Evolutionary conservation across 1,140 invertebrate species (phyloP).

Genomic region (Liolophura sinensis): DNA sequence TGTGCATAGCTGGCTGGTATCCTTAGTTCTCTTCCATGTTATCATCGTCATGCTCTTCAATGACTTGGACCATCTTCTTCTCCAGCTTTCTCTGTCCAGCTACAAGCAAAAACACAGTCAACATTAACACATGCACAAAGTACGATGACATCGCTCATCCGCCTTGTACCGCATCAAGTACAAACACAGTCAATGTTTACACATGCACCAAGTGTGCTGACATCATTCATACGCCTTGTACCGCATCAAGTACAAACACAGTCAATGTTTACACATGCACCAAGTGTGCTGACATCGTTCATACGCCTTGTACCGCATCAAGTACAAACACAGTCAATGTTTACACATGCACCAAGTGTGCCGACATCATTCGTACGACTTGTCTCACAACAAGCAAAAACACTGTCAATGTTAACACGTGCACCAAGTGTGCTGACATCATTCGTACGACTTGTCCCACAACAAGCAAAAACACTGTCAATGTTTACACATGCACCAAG

Average conservation of each 20-base stretch:
- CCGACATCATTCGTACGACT: neutral
- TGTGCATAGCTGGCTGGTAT: no score
- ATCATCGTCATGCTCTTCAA: conserved; percentile 41
- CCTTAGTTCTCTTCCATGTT: conserved; percentile 37
- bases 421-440: no score
- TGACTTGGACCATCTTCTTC: conserved; percentile 47
- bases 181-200: neutral
- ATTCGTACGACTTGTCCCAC: no score
- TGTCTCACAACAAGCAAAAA: no score
- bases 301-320: no score
- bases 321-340: no score
- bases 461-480: no score
- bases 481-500: no score
- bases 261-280: neutral
- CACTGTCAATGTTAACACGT: neutral
- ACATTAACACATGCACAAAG: neutral
- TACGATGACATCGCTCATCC: neutral
- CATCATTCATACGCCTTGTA: neutral
- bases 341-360: no score
- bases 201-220: neutral
- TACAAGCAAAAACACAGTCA: conserved; percentile 23
- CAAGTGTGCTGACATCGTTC: neutral
- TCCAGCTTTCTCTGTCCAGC: conserved; percentile 32
- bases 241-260: no score
- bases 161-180: neutral